Percentiles rank a stretch among this genome's conserved stretches.
phyloP scores from a whole-genome alignment of 2,797 vertebrate genomes.

The Urosaurus nigricauda region DNA sequence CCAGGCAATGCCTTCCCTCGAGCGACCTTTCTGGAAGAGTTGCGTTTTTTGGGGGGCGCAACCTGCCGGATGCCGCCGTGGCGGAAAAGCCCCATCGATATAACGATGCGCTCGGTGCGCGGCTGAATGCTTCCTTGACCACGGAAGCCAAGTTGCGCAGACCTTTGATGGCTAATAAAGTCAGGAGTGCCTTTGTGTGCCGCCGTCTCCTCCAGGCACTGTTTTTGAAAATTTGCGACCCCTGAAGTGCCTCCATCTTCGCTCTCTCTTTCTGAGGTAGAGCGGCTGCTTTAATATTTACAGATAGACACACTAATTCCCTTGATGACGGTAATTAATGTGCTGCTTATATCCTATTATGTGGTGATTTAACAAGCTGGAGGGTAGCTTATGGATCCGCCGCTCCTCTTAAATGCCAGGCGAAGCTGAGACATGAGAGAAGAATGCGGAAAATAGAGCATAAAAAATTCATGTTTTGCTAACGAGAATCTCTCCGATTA shows the following conservation, averaged over 20 bases:
- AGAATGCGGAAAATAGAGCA: slow-evolving; percentile 66
- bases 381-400: slow-evolving; percentile 55
- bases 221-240: slow-evolving; percentile 54
- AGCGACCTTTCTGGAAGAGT: neutral
- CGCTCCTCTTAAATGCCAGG: slow-evolving; percentile 56
- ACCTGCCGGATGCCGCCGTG: neutral
- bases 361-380: slow-evolving; percentile 63
- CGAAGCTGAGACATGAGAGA: slow-evolving; percentile 60
- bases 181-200: slow-evolving; percentile 38
- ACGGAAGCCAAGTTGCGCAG: neutral
- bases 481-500: slow-evolving; percentile 62
- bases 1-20: neutral
- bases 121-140: neutral
- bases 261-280: slow-evolving; percentile 43
- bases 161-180: slow-evolving; percentile 32
- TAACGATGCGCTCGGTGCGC: neutral
- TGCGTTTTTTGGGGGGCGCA: neutral
- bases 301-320: slow-evolving; percentile 67
- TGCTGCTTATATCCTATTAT: slow-evolving; percentile 69
- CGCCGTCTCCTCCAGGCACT: slow-evolving; percentile 35
- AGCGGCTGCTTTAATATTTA: slow-evolving; percentile 65
- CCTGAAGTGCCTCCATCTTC: slow-evolving; percentile 20
- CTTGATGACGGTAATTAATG: slow-evolving; percentile 71
- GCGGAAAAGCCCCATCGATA: neutral
- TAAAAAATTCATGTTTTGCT: slow-evolving; percentile 58